Evolutionary conservation across 2,113 vertebrate species (phyloP).

Genomic region (Rhipidura dahli): DNA sequence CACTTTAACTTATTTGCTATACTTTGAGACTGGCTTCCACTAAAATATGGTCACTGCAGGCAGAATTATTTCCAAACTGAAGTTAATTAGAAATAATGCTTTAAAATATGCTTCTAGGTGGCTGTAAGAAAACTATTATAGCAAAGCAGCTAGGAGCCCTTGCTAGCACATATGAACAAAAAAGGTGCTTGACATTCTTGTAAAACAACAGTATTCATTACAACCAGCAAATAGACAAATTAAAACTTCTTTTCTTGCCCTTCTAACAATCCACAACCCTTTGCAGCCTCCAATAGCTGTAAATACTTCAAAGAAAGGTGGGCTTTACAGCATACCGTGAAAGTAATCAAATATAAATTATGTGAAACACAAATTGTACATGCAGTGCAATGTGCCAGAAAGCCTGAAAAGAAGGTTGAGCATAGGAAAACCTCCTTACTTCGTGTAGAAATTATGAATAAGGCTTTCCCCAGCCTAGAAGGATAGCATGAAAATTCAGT

Average conservation of each 20-base stretch:
- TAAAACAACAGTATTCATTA: background rate
- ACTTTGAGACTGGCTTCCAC: background rate
- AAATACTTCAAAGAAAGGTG: background rate
- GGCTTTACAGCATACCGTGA: background rate
- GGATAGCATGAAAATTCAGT: background rate
- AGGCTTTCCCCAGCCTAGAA: background rate
- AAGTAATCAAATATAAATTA: background rate
- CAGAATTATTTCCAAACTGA: background rate
- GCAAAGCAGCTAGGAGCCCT: background rate
- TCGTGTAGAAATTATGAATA: background rate
- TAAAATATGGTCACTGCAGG: background rate
- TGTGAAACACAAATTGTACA: background rate
- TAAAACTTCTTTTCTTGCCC: background rate
- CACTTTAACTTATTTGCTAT: background rate
- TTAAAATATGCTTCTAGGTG: background rate
- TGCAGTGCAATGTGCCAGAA: background rate
- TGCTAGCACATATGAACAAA: background rate
- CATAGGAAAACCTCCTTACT: background rate
- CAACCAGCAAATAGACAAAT: background rate
- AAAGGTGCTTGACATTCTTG: background rate
- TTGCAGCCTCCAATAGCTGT: background rate
- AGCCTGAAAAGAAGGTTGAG: background rate
- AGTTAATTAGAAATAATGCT: background rate
- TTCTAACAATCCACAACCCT: background rate
- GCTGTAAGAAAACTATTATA: background rate